These are phyloP conservation scores for Allophyes oxyacanthae DNA, from an alignment of 2,888 invertebrate genomes.

Conservation along the genomic window DNA sequence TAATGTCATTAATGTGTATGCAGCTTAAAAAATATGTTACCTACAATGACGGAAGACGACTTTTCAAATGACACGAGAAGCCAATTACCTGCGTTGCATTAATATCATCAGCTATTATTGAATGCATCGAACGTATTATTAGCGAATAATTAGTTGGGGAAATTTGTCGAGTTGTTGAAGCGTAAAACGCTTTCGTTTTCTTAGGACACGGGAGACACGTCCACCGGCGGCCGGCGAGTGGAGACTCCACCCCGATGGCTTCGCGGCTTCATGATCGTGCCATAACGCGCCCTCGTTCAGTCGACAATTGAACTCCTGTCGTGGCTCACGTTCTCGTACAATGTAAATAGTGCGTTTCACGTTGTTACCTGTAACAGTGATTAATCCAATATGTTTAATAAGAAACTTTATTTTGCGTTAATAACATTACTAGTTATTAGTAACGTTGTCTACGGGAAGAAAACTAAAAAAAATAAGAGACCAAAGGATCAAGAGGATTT, in stretches of 20 bases:
- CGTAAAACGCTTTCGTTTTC: conserved; percentile 88
- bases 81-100: conserved; percentile 64
- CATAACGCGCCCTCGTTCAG: conserved; percentile 68
- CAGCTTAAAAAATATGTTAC: conserved; percentile 38
- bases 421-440: conserved; percentile 66
- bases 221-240: conserved; percentile 60
- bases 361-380: conserved; percentile 65
- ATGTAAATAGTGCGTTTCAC: conserved; percentile 74
- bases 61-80: conserved; percentile 68
- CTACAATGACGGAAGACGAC: conserved; percentile 72
- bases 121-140: conserved; percentile 74
- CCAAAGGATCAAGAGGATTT: conserved; percentile 73
- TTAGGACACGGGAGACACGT: conserved; percentile 71
- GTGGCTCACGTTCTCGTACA: conserved; percentile 76
- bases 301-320: conserved; percentile 76
- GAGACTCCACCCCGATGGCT: conserved; percentile 58
- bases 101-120: conserved; percentile 71
- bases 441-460: conserved; percentile 69
- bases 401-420: conserved; percentile 69
- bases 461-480: conserved; percentile 72
- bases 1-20: conserved; percentile 18
- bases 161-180: conserved; percentile 78
- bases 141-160: conserved; percentile 82
- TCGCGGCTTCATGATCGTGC: conserved; percentile 60
- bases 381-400: conserved; percentile 73